Base-by-base conservation (phyloP, 2,888 invertebrate species). In the Lasioglossum calceatum region DNA sequence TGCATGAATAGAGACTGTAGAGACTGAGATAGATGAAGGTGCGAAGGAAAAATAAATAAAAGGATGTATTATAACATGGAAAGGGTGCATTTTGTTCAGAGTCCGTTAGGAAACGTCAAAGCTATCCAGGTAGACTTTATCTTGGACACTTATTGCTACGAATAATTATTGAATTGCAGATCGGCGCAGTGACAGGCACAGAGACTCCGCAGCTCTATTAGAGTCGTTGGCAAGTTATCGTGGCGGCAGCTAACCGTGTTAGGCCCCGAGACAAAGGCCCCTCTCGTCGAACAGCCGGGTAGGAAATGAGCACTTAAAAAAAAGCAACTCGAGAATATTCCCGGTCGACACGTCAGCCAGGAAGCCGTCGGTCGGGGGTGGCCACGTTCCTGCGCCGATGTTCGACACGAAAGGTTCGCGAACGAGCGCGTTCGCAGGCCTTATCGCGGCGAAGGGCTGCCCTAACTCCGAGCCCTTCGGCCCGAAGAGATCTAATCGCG, bases 391-490 rank as follows among this genome's bases (percentile, higher is more conserved):
- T 70, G 82, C 81, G 90, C 81, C 81, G 85, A 72, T 88, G 87
- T 91, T 92, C 91, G 92, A 92, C 92, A 92, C 92, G 93, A 93
- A 92, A 92, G 92, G 90, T 90, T 90, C 88, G 88, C 82, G 91
- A 92, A 89, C 92, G 89, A 89, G 89, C 92, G 92, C 92, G 90
- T 92, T 93, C 86, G 90, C 89, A 88, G 89, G 90, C 89, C 89
- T 93, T 93, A 93, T 93, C 93, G 92, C 88, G 82, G 85, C 82
- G 54, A 88, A 86, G 89, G 90, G 88, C 84, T 84, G 78, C 80
- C 81, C 81, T 75, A 67, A 50, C 77, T 27, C 61, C 74, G 58
- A 89, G 78, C 87, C 86, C 84, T 87, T 84, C 84, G 89, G 58
- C 82, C 44, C 67, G 79, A 39, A 85, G 76, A 91, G 92, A 93